Evolutionary conservation across 2,888 invertebrate species (phyloP).

Genomic region (Arctia plantaginis): DNA sequence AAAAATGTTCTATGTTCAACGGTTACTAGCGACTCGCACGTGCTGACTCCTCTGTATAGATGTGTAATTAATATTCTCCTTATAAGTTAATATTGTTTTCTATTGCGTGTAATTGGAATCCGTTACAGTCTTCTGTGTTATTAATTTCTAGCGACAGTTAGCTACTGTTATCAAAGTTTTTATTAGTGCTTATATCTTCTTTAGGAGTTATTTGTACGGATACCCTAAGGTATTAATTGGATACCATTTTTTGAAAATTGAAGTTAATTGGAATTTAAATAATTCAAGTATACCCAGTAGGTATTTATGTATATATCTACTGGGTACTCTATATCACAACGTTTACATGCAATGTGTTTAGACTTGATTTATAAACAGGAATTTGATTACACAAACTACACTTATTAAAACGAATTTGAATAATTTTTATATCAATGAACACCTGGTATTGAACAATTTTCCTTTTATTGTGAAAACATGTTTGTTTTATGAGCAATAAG

Average conservation of each 20-base stretch:
- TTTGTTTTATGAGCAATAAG: neutral
- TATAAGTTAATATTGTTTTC: slow-evolving; percentile 48
- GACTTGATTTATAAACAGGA: neutral
- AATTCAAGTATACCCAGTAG: neutral
- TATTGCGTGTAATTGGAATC: slow-evolving; percentile 40
- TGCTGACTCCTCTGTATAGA: slow-evolving; percentile 53
- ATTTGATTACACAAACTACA: neutral
- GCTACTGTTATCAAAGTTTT: slow-evolving; percentile 43
- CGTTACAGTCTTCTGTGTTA: slow-evolving; percentile 42
- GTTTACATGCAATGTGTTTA: neutral
- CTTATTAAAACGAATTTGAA: neutral
- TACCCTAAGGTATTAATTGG: neutral
- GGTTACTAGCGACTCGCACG: slow-evolving; percentile 66
- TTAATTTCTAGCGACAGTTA: slow-evolving; percentile 41
- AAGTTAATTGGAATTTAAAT: neutral
- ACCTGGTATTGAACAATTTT: neutral
- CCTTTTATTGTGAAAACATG: neutral
- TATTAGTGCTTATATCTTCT: neutral
- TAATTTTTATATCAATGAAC: neutral
- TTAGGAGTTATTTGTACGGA: neutral
- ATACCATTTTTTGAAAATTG: neutral
- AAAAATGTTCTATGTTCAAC: slow-evolving; percentile 73
- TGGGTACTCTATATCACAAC: neutral
- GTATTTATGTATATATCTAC: neutral
- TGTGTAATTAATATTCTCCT: neutral